phyloP scores from a whole-genome alignment of 2,888 invertebrate species.

The Axea sp. region DNA sequence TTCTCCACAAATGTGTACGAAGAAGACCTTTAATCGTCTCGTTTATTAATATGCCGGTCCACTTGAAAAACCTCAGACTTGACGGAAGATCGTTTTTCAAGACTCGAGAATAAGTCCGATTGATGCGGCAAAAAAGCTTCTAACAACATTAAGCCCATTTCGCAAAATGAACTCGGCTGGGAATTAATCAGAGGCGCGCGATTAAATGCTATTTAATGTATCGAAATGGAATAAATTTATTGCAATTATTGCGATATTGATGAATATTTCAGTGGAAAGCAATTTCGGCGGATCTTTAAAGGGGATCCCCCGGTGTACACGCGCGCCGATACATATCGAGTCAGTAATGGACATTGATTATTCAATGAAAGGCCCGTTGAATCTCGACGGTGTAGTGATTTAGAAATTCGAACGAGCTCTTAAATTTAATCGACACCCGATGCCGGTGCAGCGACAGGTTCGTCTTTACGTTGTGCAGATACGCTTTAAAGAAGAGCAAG shows the following conservation, averaged over 20 bases:
- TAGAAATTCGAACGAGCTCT: constrained; percentile 54
- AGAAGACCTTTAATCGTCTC: too few relatives aligned
- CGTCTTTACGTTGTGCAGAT: constrained; percentile 20
- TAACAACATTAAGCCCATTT: constrained; percentile 25
- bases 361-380: constrained; percentile 47
- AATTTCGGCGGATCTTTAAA: constrained; percentile 42
- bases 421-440: constrained; percentile 48
- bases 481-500: constrained; percentile 43
- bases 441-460: constrained; percentile 1
- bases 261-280: constrained; percentile 44
- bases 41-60: too few relatives aligned
- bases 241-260: constrained; percentile 35
- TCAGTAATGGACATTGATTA: constrained; percentile 55
- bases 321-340: constrained; percentile 21
- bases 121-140: neutral
- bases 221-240: constrained; percentile 33
- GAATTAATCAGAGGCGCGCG: constrained; percentile 23
- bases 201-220: constrained; percentile 36
- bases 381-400: constrained; percentile 50
- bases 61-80: too few relatives aligned
- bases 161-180: constrained; percentile 2
- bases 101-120: neutral
- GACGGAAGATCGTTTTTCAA: too few relatives aligned
- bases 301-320: constrained; percentile 13
- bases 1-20: too few relatives aligned